Conservation (phyloP, 2,888 invertebrate species). For the Catocala nupta region DNA sequence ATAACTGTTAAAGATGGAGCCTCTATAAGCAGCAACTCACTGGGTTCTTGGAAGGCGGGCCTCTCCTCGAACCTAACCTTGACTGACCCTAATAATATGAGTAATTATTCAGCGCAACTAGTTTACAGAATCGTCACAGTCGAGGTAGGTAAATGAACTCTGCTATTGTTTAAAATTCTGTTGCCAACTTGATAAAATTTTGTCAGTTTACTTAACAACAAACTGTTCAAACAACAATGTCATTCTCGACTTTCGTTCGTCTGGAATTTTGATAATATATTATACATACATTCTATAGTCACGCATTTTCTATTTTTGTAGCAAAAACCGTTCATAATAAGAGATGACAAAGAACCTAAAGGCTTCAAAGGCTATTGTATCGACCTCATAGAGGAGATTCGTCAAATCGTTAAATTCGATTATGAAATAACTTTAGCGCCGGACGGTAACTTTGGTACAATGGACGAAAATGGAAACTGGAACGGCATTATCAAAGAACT, state of each 20-base stretch:
- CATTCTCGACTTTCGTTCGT: slow-evolving; percentile 53
- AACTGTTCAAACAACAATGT: slow-evolving; percentile 72
- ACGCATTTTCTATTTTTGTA: slow-evolving; percentile 62
- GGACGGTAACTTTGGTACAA: slow-evolving; percentile 95
- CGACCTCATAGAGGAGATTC: slow-evolving; percentile 96
- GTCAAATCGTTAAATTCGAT: slow-evolving; percentile 94
- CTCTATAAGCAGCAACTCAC: slow-evolving; percentile 89
- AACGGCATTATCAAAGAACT: slow-evolving; percentile 94
- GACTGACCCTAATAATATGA: slow-evolving; percentile 89
- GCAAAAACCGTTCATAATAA: slow-evolving; percentile 95
- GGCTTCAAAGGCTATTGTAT: slow-evolving; percentile 96
- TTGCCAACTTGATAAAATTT: slow-evolving; percentile 70
- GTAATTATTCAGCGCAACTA: slow-evolving; percentile 92
- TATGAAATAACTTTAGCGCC: slow-evolving; percentile 94
- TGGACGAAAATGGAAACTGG: slow-evolving; percentile 96
- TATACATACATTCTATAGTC: slow-evolving; percentile 22
- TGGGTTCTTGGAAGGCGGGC: slow-evolving; percentile 94
- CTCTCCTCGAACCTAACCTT: slow-evolving; percentile 89
- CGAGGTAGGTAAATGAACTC: slow-evolving; percentile 89
- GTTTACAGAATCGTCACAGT: slow-evolving; percentile 96
- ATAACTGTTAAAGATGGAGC: slow-evolving; percentile 91
- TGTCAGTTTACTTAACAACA: slow-evolving; percentile 67
- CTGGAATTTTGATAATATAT: slow-evolving; percentile 54
- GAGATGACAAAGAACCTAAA: slow-evolving; percentile 89
- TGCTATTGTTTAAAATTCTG: slow-evolving; percentile 66